These are phyloP conservation scores for Eudemis profundana DNA, from an alignment of 2,888 invertebrate species.

Conservation along the genomic window DNA sequence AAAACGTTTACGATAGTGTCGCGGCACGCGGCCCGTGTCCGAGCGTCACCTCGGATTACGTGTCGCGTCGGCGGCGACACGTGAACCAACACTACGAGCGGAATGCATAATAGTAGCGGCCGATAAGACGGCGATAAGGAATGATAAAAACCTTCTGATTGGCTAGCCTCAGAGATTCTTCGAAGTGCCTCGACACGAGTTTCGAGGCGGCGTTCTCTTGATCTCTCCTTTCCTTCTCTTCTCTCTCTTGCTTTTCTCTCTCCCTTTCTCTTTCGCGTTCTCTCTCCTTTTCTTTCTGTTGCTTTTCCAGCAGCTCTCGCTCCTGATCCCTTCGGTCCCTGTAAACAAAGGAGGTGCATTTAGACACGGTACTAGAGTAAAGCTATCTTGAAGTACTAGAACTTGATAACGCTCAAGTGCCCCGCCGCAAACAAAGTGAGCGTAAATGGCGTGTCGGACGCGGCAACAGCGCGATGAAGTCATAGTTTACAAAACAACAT, in stretches of 20 bases:
- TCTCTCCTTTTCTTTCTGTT: constrained; percentile 88
- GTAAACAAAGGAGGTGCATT: constrained; percentile 58
- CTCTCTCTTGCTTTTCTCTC: constrained; percentile 82
- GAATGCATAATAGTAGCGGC: constrained; percentile 20
- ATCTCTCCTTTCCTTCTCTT: constrained; percentile 86
- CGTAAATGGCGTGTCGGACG: constrained; percentile 31
- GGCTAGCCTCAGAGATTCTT: constrained; percentile 92
- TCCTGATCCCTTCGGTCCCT: constrained; percentile 82
- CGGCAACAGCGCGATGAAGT: constrained; percentile 27
- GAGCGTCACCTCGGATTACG: constrained; percentile 25
- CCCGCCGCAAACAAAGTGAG: not conserved
- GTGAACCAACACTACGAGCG: constrained; percentile 31
- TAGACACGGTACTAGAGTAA: not conserved
- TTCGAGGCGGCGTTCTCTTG: constrained; percentile 90
- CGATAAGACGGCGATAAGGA: constrained; percentile 30
- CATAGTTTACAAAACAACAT: constrained; percentile 23
- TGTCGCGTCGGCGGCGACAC: constrained; percentile 19
- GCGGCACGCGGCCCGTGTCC: not conserved
- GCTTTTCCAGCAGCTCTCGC: constrained; percentile 87
- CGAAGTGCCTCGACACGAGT: constrained; percentile 95
- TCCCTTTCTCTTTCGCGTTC: constrained; percentile 87
- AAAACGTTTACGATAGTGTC: constrained; percentile 29
- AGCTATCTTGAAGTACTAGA: not conserved
- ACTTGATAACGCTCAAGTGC: not conserved
- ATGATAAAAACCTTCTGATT: constrained; percentile 88